A percentile compares a stretch with the other conserved stretches of the same genome.
These are phyloP conservation scores for Ciona savignyi DNA, from an alignment of 23 tunicate genomes.

Conservation along the genomic window DNA sequence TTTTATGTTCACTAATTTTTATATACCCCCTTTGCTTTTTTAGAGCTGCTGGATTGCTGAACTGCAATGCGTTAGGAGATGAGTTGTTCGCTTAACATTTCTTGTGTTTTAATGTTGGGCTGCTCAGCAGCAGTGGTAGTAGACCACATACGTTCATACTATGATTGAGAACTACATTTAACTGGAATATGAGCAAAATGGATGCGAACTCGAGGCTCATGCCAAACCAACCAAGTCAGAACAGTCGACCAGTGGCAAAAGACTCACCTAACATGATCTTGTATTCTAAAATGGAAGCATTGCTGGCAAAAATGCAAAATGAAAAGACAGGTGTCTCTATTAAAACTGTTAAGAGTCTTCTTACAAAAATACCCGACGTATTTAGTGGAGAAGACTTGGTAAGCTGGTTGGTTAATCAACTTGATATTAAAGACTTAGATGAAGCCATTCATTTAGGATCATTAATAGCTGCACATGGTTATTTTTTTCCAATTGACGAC, in stretches of 20 bases:
- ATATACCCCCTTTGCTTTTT: no score
- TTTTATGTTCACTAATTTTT: no score
- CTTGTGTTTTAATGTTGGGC: not conserved
- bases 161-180: not conserved
- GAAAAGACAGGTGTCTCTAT: slow-evolving; percentile 76
- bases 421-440: slow-evolving; percentile 46
- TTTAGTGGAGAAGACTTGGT: slow-evolving; percentile 98
- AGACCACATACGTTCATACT: not conserved
- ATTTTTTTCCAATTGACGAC: slow-evolving; percentile 95
- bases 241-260: slow-evolving; percentile 15
- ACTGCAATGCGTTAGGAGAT: no score
- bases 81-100: no score
- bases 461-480: slow-evolving; percentile 91
- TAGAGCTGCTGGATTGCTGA: no score
- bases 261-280: slow-evolving; percentile 71
- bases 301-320: slow-evolving; percentile 48
- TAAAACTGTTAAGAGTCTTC: slow-evolving; percentile 86
- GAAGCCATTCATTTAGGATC: slow-evolving; percentile 98
- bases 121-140: not conserved
- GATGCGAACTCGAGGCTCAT: slow-evolving; percentile 3
- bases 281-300: slow-evolving; percentile 72
- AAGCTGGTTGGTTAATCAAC: slow-evolving; percentile 52
- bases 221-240: slow-evolving; percentile 16
- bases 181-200: slow-evolving; percentile 13
- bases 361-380: slow-evolving; percentile 96